Conservation (phyloP, 2,113 vertebrate species). For the Lagopus leucura region DNA sequence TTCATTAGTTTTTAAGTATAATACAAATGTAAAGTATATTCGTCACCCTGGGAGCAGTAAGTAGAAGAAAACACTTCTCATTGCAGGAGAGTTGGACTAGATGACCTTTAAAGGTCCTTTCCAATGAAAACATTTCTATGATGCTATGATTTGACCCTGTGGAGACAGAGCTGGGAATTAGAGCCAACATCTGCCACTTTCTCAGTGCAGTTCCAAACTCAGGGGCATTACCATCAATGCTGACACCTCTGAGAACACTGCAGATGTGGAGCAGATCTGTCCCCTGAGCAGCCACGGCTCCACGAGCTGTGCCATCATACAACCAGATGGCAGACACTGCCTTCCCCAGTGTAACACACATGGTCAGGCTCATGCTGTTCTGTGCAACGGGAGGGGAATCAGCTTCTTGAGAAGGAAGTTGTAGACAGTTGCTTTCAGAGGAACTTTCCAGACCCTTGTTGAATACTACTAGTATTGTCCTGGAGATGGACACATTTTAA, state of each 20-base stretch:
- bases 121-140: too few species aligned
- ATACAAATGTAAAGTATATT: neutral
- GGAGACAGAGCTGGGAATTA: neutral
- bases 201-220: neutral
- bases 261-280: neutral
- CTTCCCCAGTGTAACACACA: neutral
- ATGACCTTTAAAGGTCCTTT: too few species aligned
- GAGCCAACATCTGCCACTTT: neutral
- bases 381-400: neutral
- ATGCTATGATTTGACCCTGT: neutral
- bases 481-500: neutral
- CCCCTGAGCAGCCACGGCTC: neutral
- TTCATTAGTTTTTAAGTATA: neutral
- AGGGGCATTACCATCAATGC: neutral
- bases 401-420: neutral
- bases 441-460: neutral
- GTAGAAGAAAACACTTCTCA: neutral
- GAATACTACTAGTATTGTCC: neutral
- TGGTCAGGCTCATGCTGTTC: neutral
- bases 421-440: neutral
- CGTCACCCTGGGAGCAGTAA: neutral
- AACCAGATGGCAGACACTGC: neutral
- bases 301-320: neutral
- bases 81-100: too few species aligned
- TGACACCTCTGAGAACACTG: neutral